These are phyloP conservation scores for Myotis myotis DNA, from an alignment of 2,797 vertebrate genomes.

Conservation along the genomic window DNA sequence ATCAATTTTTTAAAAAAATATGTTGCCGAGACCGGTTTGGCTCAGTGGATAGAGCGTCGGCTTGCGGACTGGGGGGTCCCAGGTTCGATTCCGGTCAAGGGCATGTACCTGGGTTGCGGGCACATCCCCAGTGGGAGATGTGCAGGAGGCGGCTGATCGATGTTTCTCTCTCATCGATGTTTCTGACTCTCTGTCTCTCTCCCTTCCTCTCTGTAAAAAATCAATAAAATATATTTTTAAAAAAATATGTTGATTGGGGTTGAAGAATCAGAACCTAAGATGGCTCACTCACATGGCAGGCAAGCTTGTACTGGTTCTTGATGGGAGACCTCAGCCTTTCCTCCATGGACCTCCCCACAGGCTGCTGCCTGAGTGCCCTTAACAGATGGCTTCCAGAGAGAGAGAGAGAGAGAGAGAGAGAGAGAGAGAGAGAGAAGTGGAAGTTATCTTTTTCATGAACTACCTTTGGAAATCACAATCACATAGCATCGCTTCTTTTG, in stretches of 20 bases:
- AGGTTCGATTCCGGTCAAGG: no score
- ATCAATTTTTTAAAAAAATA: no score
- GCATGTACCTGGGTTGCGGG: no score
- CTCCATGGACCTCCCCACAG: not conserved
- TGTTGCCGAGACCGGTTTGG: no score
- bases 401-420: not conserved
- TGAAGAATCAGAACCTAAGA: not conserved
- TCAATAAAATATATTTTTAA: no score
- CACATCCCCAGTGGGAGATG: no score
- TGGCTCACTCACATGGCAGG: not conserved
- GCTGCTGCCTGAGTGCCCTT: not conserved
- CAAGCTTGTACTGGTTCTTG: not conserved
- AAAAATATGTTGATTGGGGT: not conserved
- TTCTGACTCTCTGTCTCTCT: no score
- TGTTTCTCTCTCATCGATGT: no score
- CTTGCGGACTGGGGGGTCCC: no score
- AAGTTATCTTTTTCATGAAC: not conserved
- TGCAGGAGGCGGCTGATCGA: no score
- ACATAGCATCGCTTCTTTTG: not conserved
- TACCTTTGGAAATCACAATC: not conserved
- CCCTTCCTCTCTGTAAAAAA: no score
- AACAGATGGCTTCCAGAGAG: not conserved
- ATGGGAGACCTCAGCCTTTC: not conserved
- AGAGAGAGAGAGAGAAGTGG: not conserved
- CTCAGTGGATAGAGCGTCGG: no score